phyloP scores from a whole-genome alignment of 2,888 invertebrate species.

The Euzophera pinguis region DNA sequence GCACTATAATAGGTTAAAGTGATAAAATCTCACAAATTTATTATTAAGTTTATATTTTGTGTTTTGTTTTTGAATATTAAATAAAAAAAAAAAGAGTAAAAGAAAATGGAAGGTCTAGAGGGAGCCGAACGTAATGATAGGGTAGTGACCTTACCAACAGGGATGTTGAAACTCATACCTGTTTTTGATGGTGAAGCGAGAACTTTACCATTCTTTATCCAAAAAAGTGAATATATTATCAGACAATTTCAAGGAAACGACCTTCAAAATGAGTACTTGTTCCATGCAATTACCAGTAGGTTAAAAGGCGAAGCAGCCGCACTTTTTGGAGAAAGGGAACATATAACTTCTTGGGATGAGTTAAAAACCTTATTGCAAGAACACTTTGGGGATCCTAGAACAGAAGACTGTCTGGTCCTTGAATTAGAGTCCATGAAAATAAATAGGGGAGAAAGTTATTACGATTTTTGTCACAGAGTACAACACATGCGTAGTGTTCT shows the following conservation, averaged over 20 bases:
- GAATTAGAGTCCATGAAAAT: slow-evolving; percentile 18
- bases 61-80: too few species aligned
- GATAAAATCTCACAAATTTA: not conserved
- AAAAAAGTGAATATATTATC: slow-evolving; percentile 17
- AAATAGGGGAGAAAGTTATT: slow-evolving; percentile 18
- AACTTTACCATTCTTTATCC: slow-evolving; percentile 12
- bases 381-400: slow-evolving; percentile 19
- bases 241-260: slow-evolving; percentile 3
- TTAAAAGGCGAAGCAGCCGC: slow-evolving; percentile 16
- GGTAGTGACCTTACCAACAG: not conserved
- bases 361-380: slow-evolving; percentile 16
- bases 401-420: slow-evolving; percentile 17
- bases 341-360: slow-evolving; percentile 15
- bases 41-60: too few species aligned
- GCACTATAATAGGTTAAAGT: not conserved
- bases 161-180: not conserved
- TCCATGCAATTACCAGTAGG: slow-evolving; percentile 15
- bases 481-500: slow-evolving; percentile 19
- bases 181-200: not conserved
- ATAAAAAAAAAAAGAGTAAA: too few species aligned
- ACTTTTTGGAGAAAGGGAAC: slow-evolving; percentile 15
- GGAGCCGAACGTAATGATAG: not conserved
- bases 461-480: slow-evolving; percentile 21
- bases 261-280: slow-evolving; percentile 8
- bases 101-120: not conserved